A percentile compares a stretch with the other conserved stretches of the same genome.
Conservation (phyloP, 2,797 vertebrate genomes). For the Cercopithecus diana region DNA sequence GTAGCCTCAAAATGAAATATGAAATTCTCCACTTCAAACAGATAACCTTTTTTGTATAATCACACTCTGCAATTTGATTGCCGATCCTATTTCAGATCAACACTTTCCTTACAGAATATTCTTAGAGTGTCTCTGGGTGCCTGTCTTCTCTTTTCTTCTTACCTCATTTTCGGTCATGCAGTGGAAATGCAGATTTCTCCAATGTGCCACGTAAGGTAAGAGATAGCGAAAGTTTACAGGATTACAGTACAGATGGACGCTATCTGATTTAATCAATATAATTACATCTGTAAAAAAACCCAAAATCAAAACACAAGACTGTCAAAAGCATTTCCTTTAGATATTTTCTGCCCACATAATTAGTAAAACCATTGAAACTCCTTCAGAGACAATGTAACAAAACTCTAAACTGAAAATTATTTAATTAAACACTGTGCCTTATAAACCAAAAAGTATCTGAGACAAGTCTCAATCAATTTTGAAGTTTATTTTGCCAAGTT, state of each 20-base stretch:
- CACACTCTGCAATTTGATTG: neutral
- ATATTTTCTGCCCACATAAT: slow-evolving; percentile 34
- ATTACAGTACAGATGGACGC: slow-evolving; percentile 98
- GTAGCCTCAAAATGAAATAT: neutral
- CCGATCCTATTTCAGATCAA: neutral
- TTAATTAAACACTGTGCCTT: neutral
- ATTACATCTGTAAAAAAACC: slow-evolving; percentile 91
- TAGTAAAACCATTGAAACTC: slow-evolving; percentile 36
- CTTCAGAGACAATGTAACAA: slow-evolving; percentile 23
- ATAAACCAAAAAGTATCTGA: neutral
- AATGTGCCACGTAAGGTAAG: slow-evolving; percentile 94
- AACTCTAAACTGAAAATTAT: slow-evolving; percentile 43
- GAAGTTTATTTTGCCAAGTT: neutral
- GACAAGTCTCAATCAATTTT: neutral
- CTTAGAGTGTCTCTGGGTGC: neutral
- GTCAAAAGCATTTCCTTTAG: slow-evolving; percentile 48
- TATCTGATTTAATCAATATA: slow-evolving; percentile 94
- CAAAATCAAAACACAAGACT: slow-evolving; percentile 53
- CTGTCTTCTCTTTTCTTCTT: slow-evolving; percentile 58
- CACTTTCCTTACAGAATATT: neutral
- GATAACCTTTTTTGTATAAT: neutral
- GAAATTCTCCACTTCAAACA: neutral
- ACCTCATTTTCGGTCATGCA: slow-evolving; percentile 97
- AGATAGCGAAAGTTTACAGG: slow-evolving; percentile 95
- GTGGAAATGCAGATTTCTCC: slow-evolving; percentile 97